These are phyloP conservation scores for Channa striata DNA, from an alignment of 2,797 vertebrate genomes.

Conservation along the genomic window DNA sequence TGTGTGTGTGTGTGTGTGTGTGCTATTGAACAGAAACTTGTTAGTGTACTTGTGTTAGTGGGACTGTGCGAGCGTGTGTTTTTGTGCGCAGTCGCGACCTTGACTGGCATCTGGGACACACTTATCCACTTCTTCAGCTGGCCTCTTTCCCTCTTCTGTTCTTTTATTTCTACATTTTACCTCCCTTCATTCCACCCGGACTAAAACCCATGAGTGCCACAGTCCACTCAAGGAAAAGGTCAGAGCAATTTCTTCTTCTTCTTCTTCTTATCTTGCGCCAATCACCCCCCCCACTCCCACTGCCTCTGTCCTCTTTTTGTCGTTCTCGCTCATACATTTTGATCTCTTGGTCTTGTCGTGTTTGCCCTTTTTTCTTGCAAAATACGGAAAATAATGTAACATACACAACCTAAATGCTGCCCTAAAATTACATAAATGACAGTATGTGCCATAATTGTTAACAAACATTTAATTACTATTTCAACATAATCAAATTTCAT, in stretches of 20 bases:
- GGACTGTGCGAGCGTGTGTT: slow-evolving; percentile 17
- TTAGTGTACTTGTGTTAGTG: slow-evolving; percentile 33
- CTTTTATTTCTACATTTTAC: slow-evolving; percentile 69
- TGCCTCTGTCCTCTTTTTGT: slow-evolving; percentile 4
- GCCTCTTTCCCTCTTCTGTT: slow-evolving; percentile 41
- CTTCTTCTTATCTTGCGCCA: slow-evolving; percentile 47
- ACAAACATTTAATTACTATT: slow-evolving; percentile 11
- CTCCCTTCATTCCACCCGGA: slow-evolving; percentile 50
- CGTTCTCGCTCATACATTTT: slow-evolving; percentile 1
- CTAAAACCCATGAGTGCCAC: slow-evolving; percentile 65
- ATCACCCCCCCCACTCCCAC: slow-evolving; percentile 10
- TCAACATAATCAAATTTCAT: neutral
- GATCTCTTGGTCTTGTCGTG: slow-evolving; percentile 4
- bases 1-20: slow-evolving; percentile 27
- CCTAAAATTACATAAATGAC: neutral
- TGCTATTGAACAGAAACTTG: slow-evolving; percentile 18
- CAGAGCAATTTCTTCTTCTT: slow-evolving; percentile 70
- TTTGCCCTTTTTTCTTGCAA: neutral
- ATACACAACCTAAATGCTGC: neutral
- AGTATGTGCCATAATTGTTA: too few species aligned
- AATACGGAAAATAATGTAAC: neutral
- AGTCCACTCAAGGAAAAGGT: slow-evolving; percentile 79
- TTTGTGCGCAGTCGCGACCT: slow-evolving; percentile 53
- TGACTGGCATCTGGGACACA: slow-evolving; percentile 71
- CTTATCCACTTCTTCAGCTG: slow-evolving; percentile 68